Conservation (phyloP, 2,888 invertebrate genomes). For the Oxyscelio sp. region DNA sequence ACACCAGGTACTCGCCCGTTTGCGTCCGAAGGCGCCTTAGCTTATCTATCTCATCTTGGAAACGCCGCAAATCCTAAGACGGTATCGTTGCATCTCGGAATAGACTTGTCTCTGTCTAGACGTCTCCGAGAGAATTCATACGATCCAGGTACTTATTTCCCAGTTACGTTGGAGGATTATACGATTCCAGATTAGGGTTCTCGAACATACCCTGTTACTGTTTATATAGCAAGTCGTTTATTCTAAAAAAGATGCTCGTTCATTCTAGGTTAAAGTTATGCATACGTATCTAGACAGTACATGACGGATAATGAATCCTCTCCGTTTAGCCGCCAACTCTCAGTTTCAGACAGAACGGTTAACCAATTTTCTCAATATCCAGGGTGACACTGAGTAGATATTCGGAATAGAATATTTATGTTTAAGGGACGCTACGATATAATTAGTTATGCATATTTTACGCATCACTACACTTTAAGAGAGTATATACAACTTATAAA, state of each 20-base stretch:
- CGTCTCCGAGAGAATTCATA: slow-evolving; percentile 18
- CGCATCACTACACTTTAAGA: too few relatives aligned
- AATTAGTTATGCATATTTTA: too few relatives aligned
- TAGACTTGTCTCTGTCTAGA: slow-evolving; percentile 16
- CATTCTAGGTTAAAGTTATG: neutral
- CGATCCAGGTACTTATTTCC: too few relatives aligned
- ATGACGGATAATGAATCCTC: slow-evolving; percentile 19
- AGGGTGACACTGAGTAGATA: slow-evolving; percentile 16
- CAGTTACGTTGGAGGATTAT: slow-evolving; percentile 26
- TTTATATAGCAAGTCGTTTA: neutral
- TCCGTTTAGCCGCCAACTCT: slow-evolving; percentile 3
- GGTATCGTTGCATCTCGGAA: slow-evolving; percentile 18
- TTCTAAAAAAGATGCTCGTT: too few relatives aligned
- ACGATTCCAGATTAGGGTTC: neutral
- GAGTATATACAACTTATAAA: too few relatives aligned
- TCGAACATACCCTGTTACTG: neutral
- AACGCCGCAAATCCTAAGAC: slow-evolving; percentile 15
- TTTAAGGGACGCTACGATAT: too few relatives aligned
- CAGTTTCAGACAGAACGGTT: too few relatives aligned
- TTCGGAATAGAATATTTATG: slow-evolving; percentile 17
- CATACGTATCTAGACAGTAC: neutral
- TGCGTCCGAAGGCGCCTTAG: slow-evolving; percentile 25
- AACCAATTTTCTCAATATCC: too few relatives aligned
- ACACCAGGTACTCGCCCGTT: slow-evolving; percentile 8
- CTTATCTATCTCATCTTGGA: slow-evolving; percentile 20